Base-by-base conservation (phyloP, 2,888 invertebrate genomes). In the Tortrix viridana region DNA sequence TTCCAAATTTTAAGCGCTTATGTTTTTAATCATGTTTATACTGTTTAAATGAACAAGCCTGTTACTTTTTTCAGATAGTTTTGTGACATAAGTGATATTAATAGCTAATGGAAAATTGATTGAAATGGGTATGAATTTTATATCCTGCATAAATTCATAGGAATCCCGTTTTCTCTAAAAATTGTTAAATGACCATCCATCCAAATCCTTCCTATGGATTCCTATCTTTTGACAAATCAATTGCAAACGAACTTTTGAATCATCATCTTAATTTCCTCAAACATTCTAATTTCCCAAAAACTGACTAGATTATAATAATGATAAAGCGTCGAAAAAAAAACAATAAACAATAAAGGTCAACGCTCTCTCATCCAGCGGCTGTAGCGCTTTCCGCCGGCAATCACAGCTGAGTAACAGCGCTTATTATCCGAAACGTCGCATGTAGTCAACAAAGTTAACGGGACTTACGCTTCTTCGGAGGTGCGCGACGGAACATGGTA, bases 361-460 rank as follows among this genome's bases (percentile, higher is more conserved):
- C 57, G 64, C 55, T 60, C 60, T 48, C 56, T 71, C 65, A 41
- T 68, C 54, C 70, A 85, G 85, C 85, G 74, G 65, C 73, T 78
- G 18, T 66, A 83, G 85, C 85, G 84, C 85, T 85, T 74, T 88
- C 74, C 69, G 69, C 67, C 66, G 66, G 71, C 74, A 79, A 81
- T 81, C 82, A 77, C 82, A 82, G 86, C 82, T 85, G 83, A 79
- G 80, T 71, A n/a, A 19, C 50, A 44, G 23, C n/a, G 12, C 16
- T 7, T 18, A 4, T 14, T n/a, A 12, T 72, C 73, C 76, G 74
- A 75, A 73, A 72, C 75, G 79, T 76, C 79, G 76, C 73, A 74
- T 60, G 54, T 19, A 46, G 69, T 69, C 65, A 69, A 71, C 70
- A 74, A 26, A 6, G 16, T 3, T 3, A 5, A n/a, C 7, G 38